Percentiles rank a stretch among this genome's conserved stretches.
These are phyloP conservation scores for Cephus pulcher DNA, from an alignment of 2,888 invertebrate species.

Conservation along the genomic window DNA sequence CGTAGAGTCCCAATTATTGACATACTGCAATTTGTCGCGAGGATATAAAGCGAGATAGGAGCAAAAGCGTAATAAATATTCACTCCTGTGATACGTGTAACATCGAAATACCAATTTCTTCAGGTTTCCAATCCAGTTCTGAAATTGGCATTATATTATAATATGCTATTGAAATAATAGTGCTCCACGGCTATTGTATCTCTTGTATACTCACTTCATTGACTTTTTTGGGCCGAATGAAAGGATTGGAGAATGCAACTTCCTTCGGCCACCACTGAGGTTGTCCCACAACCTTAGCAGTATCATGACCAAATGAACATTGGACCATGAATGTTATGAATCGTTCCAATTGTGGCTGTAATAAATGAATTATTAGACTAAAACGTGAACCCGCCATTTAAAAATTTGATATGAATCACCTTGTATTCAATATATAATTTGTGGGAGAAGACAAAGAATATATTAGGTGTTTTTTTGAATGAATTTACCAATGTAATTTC, in stretches of 20 bases:
- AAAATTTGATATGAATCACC: no score
- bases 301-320: constrained; percentile 78
- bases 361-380: background rate
- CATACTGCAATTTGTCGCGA: constrained; percentile 74
- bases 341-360: constrained; percentile 72
- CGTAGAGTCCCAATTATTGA: constrained; percentile 79
- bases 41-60: constrained; percentile 76
- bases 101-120: constrained; percentile 77
- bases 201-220: constrained; percentile 61
- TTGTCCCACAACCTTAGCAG: constrained; percentile 69
- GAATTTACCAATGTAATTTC: constrained; percentile 69
- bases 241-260: constrained; percentile 75
- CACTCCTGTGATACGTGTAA: constrained; percentile 79
- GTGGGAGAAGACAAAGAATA: background rate
- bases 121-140: constrained; percentile 74
- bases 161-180: background rate
- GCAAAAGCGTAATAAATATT: constrained; percentile 78
- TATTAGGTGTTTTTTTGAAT: background rate
- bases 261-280: constrained; percentile 81
- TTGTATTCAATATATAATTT: background rate
- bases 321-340: constrained; percentile 82
- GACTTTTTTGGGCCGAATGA: constrained; percentile 70
- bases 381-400: background rate
- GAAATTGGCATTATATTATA: constrained; percentile 20
- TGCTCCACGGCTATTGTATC: background rate